These are phyloP conservation scores for Lytechinus variegatus DNA, from an alignment of 35 echinoderm and acorn worm species.

Conservation along the genomic window DNA sequence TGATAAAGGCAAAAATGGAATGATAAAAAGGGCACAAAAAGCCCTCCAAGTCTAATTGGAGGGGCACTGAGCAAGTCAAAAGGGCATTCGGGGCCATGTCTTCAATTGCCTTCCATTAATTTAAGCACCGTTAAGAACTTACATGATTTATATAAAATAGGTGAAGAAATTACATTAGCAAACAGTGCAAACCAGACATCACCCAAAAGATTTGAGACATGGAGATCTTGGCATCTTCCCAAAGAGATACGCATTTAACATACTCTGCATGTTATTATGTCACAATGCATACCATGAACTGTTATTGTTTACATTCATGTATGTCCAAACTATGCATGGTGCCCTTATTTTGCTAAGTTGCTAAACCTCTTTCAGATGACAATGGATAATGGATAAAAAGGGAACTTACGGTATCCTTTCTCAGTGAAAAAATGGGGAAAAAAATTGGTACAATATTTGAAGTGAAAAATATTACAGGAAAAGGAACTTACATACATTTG, in stretches of 20 bases:
- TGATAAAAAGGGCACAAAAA: too few species aligned
- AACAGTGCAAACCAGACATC: not conserved
- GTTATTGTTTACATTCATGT: not conserved
- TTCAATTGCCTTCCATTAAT: too few species aligned
- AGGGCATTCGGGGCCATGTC: too few species aligned
- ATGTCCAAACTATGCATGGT: not conserved
- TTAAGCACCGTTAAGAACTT: too few species aligned
- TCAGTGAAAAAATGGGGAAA: not conserved
- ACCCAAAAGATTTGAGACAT: not conserved
- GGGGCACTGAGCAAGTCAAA: too few species aligned
- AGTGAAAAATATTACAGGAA: not conserved
- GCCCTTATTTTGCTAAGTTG: not conserved
- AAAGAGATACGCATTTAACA: not conserved
- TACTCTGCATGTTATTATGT: not conserved
- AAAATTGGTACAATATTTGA: too few species aligned
- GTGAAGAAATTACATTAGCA: too few species aligned
- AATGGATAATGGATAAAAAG: too few species aligned
- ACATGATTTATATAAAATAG: too few species aligned
- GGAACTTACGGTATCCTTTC: not conserved
- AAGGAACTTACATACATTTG: not conserved
- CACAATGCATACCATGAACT: not conserved
- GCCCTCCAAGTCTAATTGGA: too few species aligned
- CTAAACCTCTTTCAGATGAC: too few species aligned
- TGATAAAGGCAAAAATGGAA: too few species aligned
- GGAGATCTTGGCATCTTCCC: not conserved